These are phyloP conservation scores for Neotoma lepida DNA, from an alignment of 2,113 vertebrate species.

Conservation along the genomic window DNA sequence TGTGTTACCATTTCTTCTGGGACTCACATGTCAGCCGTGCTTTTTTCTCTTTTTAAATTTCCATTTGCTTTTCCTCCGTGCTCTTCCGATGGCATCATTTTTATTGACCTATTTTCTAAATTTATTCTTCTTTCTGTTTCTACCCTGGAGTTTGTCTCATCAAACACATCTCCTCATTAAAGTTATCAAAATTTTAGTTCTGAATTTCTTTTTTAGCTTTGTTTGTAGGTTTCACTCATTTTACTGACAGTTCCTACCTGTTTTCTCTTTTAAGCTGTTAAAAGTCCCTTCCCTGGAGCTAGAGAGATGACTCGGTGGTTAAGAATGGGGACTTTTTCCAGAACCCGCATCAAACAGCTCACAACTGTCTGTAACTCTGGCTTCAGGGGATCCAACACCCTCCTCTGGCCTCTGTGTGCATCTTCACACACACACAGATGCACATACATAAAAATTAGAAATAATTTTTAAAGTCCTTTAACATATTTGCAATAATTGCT, in stretches of 20 bases:
- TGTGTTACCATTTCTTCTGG: not conserved
- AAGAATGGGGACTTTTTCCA: not conserved
- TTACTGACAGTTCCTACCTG: not conserved
- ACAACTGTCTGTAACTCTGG: not conserved
- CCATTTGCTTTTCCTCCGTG: not conserved
- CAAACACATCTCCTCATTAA: not conserved
- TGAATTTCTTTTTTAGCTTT: conserved; percentile 6
- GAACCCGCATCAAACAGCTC: not conserved
- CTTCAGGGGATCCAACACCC: not conserved
- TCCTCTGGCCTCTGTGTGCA: not conserved
- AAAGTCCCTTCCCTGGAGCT: not conserved
- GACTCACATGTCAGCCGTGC: not conserved
- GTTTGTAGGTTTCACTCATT: not conserved
- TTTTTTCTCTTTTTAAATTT: not conserved
- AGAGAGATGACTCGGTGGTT: not conserved
- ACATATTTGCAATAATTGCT: not conserved
- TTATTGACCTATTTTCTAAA: not conserved
- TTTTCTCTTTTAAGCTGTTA: not conserved
- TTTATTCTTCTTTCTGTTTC: not conserved
- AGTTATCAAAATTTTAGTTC: not conserved
- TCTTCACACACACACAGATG: not conserved
- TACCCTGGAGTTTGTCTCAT: not conserved
- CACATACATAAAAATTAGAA: not conserved
- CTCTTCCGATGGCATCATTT: not conserved
- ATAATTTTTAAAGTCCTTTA: not conserved